Evolutionary conservation across 2,888 invertebrate species (phyloP).

Genomic region (Ptycholaimellus sp.): DNA sequence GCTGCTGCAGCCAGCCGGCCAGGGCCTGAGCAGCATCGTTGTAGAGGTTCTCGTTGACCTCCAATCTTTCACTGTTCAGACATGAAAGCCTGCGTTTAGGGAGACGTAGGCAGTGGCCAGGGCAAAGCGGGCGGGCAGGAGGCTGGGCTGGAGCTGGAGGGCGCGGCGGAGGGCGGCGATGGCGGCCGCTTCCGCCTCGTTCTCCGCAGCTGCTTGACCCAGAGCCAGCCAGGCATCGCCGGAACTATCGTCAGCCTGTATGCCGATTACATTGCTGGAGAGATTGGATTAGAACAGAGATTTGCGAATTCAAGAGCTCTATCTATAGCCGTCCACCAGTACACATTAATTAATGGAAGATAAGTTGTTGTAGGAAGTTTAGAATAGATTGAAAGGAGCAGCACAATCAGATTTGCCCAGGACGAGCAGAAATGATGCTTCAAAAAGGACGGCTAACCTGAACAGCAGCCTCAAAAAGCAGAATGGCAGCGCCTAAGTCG

Average conservation of each 20-base stretch:
- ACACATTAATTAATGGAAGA: too few relatives aligned
- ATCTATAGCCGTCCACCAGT: too few relatives aligned
- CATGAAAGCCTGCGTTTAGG: constrained; percentile 12
- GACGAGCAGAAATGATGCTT: too few relatives aligned
- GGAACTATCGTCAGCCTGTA: too few relatives aligned
- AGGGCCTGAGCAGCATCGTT: constrained; percentile 34
- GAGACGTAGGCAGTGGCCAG: neutral
- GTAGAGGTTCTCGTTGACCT: constrained; percentile 31
- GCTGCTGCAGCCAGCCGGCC: too few relatives aligned
- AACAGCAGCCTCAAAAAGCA: constrained; percentile 84
- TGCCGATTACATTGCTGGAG: too few relatives aligned
- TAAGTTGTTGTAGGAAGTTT: too few relatives aligned
- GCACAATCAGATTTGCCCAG: too few relatives aligned
- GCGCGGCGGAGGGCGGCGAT: constrained; percentile 62
- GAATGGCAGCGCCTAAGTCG: constrained; percentile 75
- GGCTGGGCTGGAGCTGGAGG: constrained; percentile 14
- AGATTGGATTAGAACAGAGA: too few relatives aligned
- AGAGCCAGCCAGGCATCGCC: constrained; percentile 62
- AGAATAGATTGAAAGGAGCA: too few relatives aligned
- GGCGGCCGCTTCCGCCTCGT: constrained; percentile 78
- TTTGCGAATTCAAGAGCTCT: too few relatives aligned
- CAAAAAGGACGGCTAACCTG: too few relatives aligned
- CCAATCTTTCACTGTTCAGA: neutral
- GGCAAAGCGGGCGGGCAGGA: neutral
- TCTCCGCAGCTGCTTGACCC: constrained; percentile 67